phyloP scores from a whole-genome alignment of 2,888 invertebrate species.

The Eugnorisma glareosa region DNA sequence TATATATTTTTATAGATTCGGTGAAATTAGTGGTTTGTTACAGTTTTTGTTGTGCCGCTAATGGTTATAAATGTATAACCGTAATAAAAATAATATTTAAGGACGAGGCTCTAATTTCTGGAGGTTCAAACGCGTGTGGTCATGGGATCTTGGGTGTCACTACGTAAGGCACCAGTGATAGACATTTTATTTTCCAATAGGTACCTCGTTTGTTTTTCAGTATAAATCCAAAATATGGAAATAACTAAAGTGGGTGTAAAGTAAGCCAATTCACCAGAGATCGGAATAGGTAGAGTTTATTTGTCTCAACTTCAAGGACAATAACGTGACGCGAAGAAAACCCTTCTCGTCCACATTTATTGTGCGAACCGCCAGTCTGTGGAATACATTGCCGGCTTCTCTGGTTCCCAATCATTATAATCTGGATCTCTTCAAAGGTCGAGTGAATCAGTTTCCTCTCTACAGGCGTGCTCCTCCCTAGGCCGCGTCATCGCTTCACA shows the following conservation, averaged over 20 bases:
- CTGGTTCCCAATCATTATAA: background rate
- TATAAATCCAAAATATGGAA: background rate
- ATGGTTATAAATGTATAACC: constrained; percentile 87
- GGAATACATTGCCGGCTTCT: background rate
- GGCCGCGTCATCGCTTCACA: background rate
- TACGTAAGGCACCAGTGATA: constrained; percentile 16
- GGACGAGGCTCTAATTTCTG: constrained; percentile 43
- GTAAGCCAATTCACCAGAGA: background rate
- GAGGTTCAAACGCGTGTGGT: constrained; percentile 62
- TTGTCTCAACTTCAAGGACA: background rate
- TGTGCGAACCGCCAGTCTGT: background rate
- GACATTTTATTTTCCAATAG: background rate
- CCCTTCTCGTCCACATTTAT: too few relatives aligned
- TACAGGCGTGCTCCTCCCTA: background rate
- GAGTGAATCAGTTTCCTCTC: background rate
- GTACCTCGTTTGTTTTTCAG: background rate
- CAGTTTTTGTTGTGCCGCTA: constrained; percentile 83
- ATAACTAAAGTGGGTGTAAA: background rate
- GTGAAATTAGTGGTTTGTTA: constrained; percentile 86
- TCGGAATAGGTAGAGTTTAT: too few relatives aligned
- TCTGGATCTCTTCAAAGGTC: background rate
- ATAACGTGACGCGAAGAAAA: background rate
- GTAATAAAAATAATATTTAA: constrained; percentile 67
- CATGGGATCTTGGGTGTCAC: constrained; percentile 23
- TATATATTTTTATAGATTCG: constrained; percentile 87